Percentiles rank a stretch among this genome's conserved stretches.
phyloP scores from a whole-genome alignment of 2,888 invertebrate genomes.

The Drepana falcataria region DNA sequence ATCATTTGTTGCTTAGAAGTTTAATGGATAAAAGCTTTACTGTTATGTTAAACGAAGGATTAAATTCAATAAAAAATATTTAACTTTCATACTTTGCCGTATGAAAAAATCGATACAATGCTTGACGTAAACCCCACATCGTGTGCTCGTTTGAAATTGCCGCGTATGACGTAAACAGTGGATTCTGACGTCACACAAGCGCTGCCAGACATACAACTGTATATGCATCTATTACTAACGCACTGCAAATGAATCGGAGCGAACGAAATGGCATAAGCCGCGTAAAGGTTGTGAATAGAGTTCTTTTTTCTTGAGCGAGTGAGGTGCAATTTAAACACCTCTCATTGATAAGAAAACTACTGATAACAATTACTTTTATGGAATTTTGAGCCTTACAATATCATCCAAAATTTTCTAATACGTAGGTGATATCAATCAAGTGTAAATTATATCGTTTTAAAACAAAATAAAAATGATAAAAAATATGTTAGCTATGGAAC shows the following conservation, averaged over 20 bases:
- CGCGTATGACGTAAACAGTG: constrained; percentile 70
- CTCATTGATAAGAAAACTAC: constrained; percentile 52
- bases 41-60: no score
- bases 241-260: constrained; percentile 40
- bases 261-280: constrained; percentile 44
- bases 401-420: constrained; percentile 13
- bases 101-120: constrained; percentile 53
- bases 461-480: constrained; percentile 15
- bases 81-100: constrained; percentile 9
- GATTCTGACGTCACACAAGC: constrained; percentile 55
- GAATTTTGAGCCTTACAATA: constrained; percentile 16
- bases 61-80: no score
- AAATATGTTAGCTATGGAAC: constrained; percentile 63
- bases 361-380: constrained; percentile 43
- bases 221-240: constrained; percentile 40
- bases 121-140: constrained; percentile 55
- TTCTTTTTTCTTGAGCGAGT: constrained; percentile 50
- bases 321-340: constrained; percentile 52
- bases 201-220: constrained; percentile 30
- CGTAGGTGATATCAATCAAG: constrained; percentile 11
- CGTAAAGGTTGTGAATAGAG: constrained; percentile 66
- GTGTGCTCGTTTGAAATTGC: constrained; percentile 68
- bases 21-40: no score
- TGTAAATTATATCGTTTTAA: constrained; percentile 7
- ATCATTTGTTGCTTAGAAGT: no score